Percentiles rank a stretch among this genome's conserved stretches.
Conservation (phyloP, 2,888 invertebrate genomes). For the Oasisia sp. region DNA sequence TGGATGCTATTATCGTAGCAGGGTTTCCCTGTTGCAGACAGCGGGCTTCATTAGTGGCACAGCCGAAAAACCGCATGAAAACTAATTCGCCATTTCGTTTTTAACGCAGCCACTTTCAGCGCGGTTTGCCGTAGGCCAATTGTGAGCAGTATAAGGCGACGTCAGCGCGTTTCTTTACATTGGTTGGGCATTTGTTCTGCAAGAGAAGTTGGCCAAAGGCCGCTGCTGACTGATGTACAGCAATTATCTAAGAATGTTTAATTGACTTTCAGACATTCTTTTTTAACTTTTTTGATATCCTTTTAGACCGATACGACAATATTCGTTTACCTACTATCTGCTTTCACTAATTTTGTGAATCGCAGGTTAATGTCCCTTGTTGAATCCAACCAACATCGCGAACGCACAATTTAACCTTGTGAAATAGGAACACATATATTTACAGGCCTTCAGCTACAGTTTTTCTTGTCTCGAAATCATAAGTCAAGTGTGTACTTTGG, state of each 20-base stretch:
- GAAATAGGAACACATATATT: too few species aligned
- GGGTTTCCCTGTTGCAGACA: not conserved
- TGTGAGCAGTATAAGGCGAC: not conserved
- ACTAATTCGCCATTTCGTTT: constrained; percentile 1
- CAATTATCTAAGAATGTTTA: not conserved
- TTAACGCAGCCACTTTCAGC: constrained; percentile 9
- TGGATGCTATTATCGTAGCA: not conserved
- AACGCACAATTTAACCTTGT: too few species aligned
- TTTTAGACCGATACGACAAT: too few species aligned
- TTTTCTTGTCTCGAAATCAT: too few species aligned
- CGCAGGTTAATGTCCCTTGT: too few species aligned
- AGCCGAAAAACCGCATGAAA: not conserved
- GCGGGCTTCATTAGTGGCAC: not conserved
- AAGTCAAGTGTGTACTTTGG: too few species aligned
- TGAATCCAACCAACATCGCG: too few species aligned
- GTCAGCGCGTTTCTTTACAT: not conserved
- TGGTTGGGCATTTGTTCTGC: not conserved
- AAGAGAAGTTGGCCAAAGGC: not conserved
- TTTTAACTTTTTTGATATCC: not conserved
- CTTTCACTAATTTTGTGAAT: too few species aligned
- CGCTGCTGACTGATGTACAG: not conserved
- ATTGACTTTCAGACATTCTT: not conserved
- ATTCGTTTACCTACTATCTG: too few species aligned
- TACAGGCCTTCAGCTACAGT: too few species aligned
- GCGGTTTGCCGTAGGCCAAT: not conserved